phyloP scores from a whole-genome alignment of 2,888 invertebrate genomes.

The Tanypteryx hageni region DNA sequence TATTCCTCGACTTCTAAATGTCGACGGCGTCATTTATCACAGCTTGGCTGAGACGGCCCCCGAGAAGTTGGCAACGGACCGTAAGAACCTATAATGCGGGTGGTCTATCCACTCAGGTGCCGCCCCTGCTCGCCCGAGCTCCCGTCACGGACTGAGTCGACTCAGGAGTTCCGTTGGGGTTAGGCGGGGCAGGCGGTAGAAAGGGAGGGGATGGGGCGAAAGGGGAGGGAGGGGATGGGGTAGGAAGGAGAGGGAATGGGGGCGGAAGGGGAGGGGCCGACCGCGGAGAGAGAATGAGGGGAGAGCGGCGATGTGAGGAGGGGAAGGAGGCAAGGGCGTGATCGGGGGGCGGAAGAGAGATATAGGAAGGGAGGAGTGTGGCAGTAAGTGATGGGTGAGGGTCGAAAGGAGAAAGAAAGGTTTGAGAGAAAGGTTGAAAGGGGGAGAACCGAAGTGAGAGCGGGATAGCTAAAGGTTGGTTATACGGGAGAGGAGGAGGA shows the following conservation, averaged over 20 bases:
- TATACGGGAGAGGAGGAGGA: not conserved
- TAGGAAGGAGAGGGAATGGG: not conserved
- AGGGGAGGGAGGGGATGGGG: not conserved
- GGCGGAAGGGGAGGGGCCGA: not conserved
- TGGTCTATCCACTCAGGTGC: conserved; percentile 13
- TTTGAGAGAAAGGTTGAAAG: not conserved
- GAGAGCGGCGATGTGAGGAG: not conserved
- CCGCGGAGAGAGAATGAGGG: not conserved
- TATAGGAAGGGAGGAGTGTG: not conserved
- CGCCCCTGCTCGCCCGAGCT: conserved; percentile 10
- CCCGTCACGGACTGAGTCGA: conserved; percentile 53
- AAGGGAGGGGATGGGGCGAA: not conserved
- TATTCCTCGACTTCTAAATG: not conserved
- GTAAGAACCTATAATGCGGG: not conserved
- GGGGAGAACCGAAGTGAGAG: not conserved
- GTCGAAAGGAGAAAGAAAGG: not conserved
- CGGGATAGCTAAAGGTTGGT: not conserved
- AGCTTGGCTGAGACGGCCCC: not conserved
- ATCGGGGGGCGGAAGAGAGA: not conserved
- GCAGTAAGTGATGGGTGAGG: not conserved
- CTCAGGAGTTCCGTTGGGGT: not conserved
- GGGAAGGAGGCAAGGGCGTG: not conserved
- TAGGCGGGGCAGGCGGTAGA: not conserved
- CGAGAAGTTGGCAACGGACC: not conserved
- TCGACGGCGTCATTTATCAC: not conserved